phyloP scores from a whole-genome alignment of 2,113 vertebrate species.

The Perca fluviatilis region DNA sequence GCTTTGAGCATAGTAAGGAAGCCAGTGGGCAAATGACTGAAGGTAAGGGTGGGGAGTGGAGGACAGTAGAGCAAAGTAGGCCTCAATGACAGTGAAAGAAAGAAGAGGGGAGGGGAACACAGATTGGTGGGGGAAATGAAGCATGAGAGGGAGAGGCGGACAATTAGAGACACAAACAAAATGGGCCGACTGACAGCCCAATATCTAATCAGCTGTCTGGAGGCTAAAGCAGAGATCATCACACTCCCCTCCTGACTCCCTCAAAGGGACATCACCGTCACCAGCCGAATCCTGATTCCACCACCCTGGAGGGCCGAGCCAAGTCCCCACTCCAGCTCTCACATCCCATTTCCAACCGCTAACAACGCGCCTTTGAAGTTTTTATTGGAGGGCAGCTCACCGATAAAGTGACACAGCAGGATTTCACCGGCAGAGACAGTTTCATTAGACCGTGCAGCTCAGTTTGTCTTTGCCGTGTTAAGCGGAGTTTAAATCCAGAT shows the following conservation, averaged over 20 bases:
- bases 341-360: conserved; percentile 29
- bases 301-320: neutral
- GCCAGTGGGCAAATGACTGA: conserved; percentile 40
- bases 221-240: conserved; percentile 51
- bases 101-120: conserved; percentile 9
- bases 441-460: neutral
- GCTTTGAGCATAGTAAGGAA: conserved; percentile 37
- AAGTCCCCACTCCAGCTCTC: neutral
- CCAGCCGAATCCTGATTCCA: conserved; percentile 18
- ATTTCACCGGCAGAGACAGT: neutral
- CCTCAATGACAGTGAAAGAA: conserved; percentile 30
- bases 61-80: conserved; percentile 28
- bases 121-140: conserved; percentile 35
- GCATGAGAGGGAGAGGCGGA: conserved; percentile 37
- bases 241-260: conserved; percentile 18
- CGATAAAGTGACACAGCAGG: conserved; percentile 37
- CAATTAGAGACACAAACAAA: conserved; percentile 54
- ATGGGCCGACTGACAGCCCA: neutral
- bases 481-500: conserved; percentile 2
- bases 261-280: neutral
- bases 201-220: conserved; percentile 58
- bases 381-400: conserved; percentile 5
- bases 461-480: neutral
- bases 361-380: conserved; percentile 46
- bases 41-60: conserved; percentile 13